phyloP scores from a whole-genome alignment of 1,140 invertebrate genomes.

The Akabosia matsudoensis region DNA sequence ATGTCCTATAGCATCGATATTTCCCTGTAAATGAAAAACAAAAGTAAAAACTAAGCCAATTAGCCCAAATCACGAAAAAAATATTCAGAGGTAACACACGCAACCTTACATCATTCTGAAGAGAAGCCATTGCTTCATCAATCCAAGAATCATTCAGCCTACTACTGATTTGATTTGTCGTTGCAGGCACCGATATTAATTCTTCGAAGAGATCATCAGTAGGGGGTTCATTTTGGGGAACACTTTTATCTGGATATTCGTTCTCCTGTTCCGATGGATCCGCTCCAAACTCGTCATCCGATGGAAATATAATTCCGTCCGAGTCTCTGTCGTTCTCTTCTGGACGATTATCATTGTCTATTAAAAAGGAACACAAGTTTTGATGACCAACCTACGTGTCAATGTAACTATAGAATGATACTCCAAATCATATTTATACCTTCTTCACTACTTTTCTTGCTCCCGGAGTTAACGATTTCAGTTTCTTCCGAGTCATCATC shows the following conservation, averaged over 20 bases:
- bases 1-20: not conserved
- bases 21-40: slow-evolving; percentile 23
- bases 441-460: not conserved
- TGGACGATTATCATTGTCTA: no score
- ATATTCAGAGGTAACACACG: not conserved
- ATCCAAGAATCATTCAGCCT: not conserved
- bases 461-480: not conserved
- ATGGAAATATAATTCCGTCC: no score
- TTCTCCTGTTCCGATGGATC: no score
- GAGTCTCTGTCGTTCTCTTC: no score
- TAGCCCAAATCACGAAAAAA: not conserved
- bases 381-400: no score
- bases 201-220: no score
- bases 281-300: no score
- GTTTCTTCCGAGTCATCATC: not conserved
- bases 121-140: not conserved
- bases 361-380: no score
- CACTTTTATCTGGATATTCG: no score
- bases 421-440: not conserved
- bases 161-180: not conserved
- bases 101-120: not conserved
- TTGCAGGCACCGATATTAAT: not conserved
- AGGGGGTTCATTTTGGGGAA: no score
- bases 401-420: not conserved
- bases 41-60: not conserved